Conservation (phyloP, 2,797 vertebrate genomes). For the Acanthopagrus latus region DNA sequence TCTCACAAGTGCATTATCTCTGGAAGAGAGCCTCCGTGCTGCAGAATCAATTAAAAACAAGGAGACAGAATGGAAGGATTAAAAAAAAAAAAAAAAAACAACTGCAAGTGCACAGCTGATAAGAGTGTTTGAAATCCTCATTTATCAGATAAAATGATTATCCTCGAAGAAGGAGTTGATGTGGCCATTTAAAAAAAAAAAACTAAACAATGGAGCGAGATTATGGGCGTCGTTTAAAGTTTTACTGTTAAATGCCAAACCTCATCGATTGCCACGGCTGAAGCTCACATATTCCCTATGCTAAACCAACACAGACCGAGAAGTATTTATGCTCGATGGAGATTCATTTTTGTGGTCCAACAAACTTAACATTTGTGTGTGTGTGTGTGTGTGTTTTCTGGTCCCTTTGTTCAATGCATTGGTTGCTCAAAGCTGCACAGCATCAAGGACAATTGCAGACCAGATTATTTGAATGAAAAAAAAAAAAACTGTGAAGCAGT, state of each 20-base stretch:
- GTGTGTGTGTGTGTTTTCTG: slow-evolving; percentile 6
- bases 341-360: slow-evolving; percentile 56
- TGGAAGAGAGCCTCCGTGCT: slow-evolving; percentile 77
- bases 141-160: slow-evolving; percentile 90
- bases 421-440: slow-evolving; percentile 38
- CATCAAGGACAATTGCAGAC: slow-evolving; percentile 68
- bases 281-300: slow-evolving; percentile 51
- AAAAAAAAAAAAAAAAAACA: slow-evolving; percentile 80
- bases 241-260: slow-evolving; percentile 82
- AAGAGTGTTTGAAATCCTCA: slow-evolving; percentile 85
- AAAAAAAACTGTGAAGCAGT: slow-evolving; percentile 50
- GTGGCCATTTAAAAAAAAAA: slow-evolving; percentile 81
- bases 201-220: slow-evolving; percentile 75
- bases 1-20: slow-evolving; percentile 84
- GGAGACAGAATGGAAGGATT: slow-evolving; percentile 85
- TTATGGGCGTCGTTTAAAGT: slow-evolving; percentile 80
- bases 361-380: slow-evolving; percentile 48
- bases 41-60: slow-evolving; percentile 87
- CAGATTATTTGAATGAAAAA: slow-evolving; percentile 68
- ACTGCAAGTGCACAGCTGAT: slow-evolving; percentile 83
- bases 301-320: slow-evolving; percentile 60
- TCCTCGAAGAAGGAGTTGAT: slow-evolving; percentile 81
- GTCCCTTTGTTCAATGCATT: slow-evolving; percentile 35
- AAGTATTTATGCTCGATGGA: slow-evolving; percentile 46
- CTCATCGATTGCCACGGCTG: slow-evolving; percentile 73